Percentiles rank a stretch among this genome's conserved stretches.
Conservation (phyloP, 1,140 invertebrate genomes). For the Drosophila ohnishii region DNA sequence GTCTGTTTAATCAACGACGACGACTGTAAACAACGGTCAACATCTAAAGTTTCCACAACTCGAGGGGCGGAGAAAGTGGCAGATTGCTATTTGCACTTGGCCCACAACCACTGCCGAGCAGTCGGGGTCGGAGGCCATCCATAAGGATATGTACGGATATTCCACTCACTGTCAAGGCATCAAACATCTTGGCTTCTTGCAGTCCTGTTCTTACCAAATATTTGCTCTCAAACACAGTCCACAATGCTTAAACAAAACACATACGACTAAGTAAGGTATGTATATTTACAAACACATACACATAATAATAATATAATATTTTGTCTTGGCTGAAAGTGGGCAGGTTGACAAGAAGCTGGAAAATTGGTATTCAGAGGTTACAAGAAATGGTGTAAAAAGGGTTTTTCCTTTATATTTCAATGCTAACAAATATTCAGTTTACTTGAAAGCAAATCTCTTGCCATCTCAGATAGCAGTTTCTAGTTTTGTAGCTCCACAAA, state of each 20-base stretch:
- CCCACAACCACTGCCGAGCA: conserved; percentile 34
- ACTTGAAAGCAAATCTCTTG: not conserved
- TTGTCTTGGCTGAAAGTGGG: conserved; percentile 28
- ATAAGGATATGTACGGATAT: conserved; percentile 37
- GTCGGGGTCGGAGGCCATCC: not conserved
- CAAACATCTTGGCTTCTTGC: conserved; percentile 78
- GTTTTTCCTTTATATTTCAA: too few relatives aligned
- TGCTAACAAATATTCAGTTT: too few relatives aligned
- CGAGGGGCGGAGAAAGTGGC: conserved; percentile 10
- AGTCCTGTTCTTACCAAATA: conserved; percentile 64
- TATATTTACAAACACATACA: conserved; percentile 19
- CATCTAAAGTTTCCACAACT: conserved; percentile 49
- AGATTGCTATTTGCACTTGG: conserved; percentile 49
- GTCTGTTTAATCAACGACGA: conserved; percentile 77
- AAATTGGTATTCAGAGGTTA: not conserved
- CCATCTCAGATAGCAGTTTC: not conserved
- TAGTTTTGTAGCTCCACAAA: conserved; percentile 4
- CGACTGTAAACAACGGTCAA: conserved; percentile 73
- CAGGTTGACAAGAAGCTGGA: conserved; percentile 4
- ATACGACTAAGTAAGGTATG: conserved; percentile 6
- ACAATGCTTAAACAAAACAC: conserved; percentile 46
- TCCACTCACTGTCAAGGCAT: conserved; percentile 45
- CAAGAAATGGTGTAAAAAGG: not conserved
- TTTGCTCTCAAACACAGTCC: conserved; percentile 62
- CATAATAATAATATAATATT: conserved; percentile 48